Conservation (phyloP, 1,140 invertebrate species). For the Dendrolimus punctatus region DNA sequence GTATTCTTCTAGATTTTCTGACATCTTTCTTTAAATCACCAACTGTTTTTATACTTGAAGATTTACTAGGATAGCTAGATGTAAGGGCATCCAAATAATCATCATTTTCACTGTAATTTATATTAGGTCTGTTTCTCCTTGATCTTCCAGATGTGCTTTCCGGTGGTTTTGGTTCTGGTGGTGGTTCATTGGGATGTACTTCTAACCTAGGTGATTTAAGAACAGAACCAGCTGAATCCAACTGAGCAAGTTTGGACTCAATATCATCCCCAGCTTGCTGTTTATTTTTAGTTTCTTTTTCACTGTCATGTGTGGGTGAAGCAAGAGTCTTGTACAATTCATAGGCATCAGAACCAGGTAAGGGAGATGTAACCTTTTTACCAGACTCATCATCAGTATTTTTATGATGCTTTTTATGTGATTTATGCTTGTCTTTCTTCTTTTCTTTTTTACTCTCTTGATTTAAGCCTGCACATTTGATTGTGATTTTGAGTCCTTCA, state of each 20-base stretch:
- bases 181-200: slow-evolving; percentile 42
- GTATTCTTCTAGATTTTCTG: slow-evolving; percentile 45
- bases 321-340: slow-evolving; percentile 67
- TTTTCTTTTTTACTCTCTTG: slow-evolving; percentile 71
- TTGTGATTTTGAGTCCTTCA: slow-evolving; percentile 67
- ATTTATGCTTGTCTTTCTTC: slow-evolving; percentile 61
- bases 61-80: slow-evolving; percentile 33
- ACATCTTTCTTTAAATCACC: slow-evolving; percentile 55
- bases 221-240: slow-evolving; percentile 40
- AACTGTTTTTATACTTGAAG: slow-evolving; percentile 39
- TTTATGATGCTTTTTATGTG: slow-evolving; percentile 62
- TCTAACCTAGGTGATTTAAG: slow-evolving; percentile 40
- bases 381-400: slow-evolving; percentile 47
- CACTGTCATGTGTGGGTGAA: slow-evolving; percentile 45
- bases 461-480: slow-evolving; percentile 65
- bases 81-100: slow-evolving; percentile 56
- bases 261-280: slow-evolving; percentile 36
- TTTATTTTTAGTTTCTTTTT: slow-evolving; percentile 36
- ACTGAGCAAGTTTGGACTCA: slow-evolving; percentile 50
- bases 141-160: slow-evolving; percentile 52
- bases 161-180: slow-evolving; percentile 57
- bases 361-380: slow-evolving; percentile 68
- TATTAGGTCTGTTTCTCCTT: slow-evolving; percentile 65
- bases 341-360: slow-evolving; percentile 66
- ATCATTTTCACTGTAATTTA: slow-evolving; percentile 71